Base-by-base conservation (phyloP, 2,888 invertebrate species). In the Drosophila cyrtoloma region DNA sequence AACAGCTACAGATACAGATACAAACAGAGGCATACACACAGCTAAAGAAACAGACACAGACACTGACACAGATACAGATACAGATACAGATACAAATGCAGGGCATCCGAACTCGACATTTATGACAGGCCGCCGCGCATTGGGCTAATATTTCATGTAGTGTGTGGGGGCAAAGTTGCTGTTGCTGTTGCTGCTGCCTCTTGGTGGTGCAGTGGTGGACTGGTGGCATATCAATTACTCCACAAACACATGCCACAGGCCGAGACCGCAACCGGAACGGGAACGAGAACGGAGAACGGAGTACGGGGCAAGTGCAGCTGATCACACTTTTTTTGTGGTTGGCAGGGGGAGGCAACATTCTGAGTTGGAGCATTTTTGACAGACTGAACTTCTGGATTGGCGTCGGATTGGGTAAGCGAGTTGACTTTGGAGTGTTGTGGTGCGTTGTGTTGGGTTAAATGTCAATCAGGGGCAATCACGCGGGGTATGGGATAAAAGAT, bases 191-290 rank as follows among this genome's bases (percentile, higher is more conserved):
- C 26, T 53, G 42, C 19, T 75, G 67, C 33, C 14, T 12, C 53
- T 60, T 65, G 64, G 62, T 68, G 73, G 60, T 67, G 78, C 61
- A 59, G 71, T 64, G 74, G 58, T 75, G 72, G 44, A 52, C 39
- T 71, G 84, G 92, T 92, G 90, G 89, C 90, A 90, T 92, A 92
- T 92, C 92, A 92, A 92, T 92, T 92, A 92, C 92, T 89, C 78
- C 79, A 86, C 87, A 92, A 92, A 92, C 91, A 92, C 87, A 92
- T 86, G 89, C 83, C 81, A 75, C 73, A 75, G 58, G 55, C 63
- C 51, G 30, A 37, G 28, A 56, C 44, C 42, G 57, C 52, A 58
- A 44, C 39, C 53, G 56, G 60, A 63, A 57, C 22, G 42, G 53
- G 47, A 53, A 47, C 30, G 61, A 62, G 58, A 16, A 19, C 22